A percentile compares a stretch with the other conserved stretches of the same genome.
Evolutionary conservation across 2,888 invertebrate genomes (phyloP).

Genomic region (Ceratothoa steindachneri): DNA sequence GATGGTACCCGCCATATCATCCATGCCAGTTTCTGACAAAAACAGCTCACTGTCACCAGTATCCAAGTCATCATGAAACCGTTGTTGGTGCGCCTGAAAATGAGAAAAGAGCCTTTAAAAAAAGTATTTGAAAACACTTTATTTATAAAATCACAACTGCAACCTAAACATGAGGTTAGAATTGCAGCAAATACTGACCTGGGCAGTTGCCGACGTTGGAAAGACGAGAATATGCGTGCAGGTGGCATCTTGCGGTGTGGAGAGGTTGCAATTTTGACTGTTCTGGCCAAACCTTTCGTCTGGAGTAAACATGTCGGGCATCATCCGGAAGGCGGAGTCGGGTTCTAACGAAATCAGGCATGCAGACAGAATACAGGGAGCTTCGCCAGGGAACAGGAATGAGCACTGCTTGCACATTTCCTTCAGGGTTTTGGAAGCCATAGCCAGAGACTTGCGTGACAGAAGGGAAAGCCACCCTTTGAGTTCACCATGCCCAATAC

Average conservation of each 20-base stretch:
- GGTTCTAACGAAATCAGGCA: constrained; percentile 94
- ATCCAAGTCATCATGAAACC: constrained; percentile 55
- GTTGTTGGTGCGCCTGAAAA: constrained; percentile 65
- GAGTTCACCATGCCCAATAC: constrained; percentile 95
- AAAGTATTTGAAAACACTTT: too few species aligned
- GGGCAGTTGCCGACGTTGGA: constrained; percentile 91
- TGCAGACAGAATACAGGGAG: constrained; percentile 92
- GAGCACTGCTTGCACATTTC: constrained; percentile 87
- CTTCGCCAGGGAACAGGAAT: constrained; percentile 68
- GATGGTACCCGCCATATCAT: constrained; percentile 63
- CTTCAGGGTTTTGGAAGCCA: constrained; percentile 80
- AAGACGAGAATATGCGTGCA: constrained; percentile 98
- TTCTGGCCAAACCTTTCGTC: constrained; percentile 85
- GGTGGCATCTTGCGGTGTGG: constrained; percentile 92
- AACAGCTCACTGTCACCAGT: constrained; percentile 17
- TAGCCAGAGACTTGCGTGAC: constrained; percentile 81
- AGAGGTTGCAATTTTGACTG: constrained; percentile 80
- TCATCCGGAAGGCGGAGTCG: constrained; percentile 77
- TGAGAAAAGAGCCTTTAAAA: constrained; percentile 43
- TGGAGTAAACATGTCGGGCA: constrained; percentile 93
- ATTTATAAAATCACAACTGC: too few species aligned
- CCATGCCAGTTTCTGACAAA: constrained; percentile 52
- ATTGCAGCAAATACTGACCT: too few species aligned
- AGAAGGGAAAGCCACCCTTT: constrained; percentile 94
- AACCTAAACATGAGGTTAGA: too few species aligned